Percentiles rank a stretch among this genome's conserved stretches.
Evolutionary conservation across 53 echinoderm and acorn worm species (phyloP).

Genomic region (Temnopleurus reevesii): DNA sequence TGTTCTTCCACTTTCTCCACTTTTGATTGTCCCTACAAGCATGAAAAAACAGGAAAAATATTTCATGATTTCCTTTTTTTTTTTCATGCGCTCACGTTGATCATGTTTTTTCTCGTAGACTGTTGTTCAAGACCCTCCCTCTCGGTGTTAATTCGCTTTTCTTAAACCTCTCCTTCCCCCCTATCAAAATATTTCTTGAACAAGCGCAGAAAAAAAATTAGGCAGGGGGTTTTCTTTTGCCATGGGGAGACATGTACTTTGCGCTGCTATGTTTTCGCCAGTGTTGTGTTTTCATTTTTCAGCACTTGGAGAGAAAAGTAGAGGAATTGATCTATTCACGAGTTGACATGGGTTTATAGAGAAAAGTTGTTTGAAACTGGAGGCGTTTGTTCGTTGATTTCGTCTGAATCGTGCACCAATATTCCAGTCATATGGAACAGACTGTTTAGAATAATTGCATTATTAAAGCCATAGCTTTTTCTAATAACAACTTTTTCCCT

Average conservation of each 20-base stretch:
- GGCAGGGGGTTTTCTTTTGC: constrained; percentile 22
- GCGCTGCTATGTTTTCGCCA: background rate
- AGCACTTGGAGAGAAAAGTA: background rate
- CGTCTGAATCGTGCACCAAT: background rate
- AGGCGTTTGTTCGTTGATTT: background rate
- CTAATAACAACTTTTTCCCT: too few relatives aligned
- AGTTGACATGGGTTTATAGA: background rate
- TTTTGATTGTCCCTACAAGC: background rate
- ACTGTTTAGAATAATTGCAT: too few relatives aligned
- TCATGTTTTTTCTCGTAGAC: constrained; percentile 30
- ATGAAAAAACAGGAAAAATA: background rate
- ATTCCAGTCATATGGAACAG: too few relatives aligned
- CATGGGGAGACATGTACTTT: constrained; percentile 35
- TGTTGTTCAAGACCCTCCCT: background rate
- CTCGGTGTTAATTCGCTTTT: constrained; percentile 21
- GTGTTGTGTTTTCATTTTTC: constrained; percentile 20
- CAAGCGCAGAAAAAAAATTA: constrained; percentile 35
- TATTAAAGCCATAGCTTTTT: too few relatives aligned
- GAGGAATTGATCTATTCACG: background rate
- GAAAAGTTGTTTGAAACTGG: background rate
- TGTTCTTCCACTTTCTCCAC: background rate
- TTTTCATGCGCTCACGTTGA: background rate
- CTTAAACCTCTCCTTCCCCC: background rate
- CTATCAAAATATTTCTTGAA: constrained; percentile 59
- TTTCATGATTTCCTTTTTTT: constrained; percentile 37